Percentiles rank a stretch among this genome's conserved stretches.
phyloP scores from a whole-genome alignment of 2,113 vertebrate species.

The Carassius carassius region DNA sequence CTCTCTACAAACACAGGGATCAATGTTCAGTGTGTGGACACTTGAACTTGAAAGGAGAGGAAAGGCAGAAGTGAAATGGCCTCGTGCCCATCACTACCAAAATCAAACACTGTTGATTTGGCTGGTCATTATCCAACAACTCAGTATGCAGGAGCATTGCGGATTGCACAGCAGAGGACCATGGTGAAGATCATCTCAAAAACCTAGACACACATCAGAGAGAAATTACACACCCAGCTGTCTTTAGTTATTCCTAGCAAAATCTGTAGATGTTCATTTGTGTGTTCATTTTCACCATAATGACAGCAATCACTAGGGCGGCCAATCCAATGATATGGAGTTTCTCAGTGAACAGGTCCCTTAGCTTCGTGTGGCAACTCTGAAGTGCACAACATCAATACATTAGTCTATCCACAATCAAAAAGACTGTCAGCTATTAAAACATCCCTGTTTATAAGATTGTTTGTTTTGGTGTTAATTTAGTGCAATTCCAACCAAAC shows the following conservation, averaged over 20 bases:
- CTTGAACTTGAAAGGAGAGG: background rate
- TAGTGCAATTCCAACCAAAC: background rate
- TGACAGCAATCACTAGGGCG: constrained; percentile 88
- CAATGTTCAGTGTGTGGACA: constrained; percentile 5
- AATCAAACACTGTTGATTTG: background rate
- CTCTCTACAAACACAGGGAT: constrained; percentile 10
- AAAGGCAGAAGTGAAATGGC: background rate
- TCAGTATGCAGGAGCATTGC: constrained; percentile 49
- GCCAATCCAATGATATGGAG: constrained; percentile 90
- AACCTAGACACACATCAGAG: constrained; percentile 29
- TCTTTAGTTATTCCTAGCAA: constrained; percentile 5
- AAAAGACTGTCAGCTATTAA: background rate
- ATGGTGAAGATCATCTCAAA: constrained; percentile 58
- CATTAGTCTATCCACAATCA: background rate
- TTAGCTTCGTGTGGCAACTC: constrained; percentile 84
- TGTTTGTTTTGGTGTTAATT: background rate
- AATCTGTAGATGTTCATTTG: background rate
- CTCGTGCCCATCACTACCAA: background rate
- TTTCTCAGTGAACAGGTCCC: constrained; percentile 88
- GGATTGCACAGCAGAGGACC: constrained; percentile 52
- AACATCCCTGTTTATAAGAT: background rate
- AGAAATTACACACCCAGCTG: background rate
- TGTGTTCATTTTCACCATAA: constrained; percentile 83
- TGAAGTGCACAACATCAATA: constrained; percentile 46
- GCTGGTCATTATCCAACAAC: background rate